Evolutionary conservation across 1,140 invertebrate species (phyloP).

Genomic region (Euura lappo): DNA sequence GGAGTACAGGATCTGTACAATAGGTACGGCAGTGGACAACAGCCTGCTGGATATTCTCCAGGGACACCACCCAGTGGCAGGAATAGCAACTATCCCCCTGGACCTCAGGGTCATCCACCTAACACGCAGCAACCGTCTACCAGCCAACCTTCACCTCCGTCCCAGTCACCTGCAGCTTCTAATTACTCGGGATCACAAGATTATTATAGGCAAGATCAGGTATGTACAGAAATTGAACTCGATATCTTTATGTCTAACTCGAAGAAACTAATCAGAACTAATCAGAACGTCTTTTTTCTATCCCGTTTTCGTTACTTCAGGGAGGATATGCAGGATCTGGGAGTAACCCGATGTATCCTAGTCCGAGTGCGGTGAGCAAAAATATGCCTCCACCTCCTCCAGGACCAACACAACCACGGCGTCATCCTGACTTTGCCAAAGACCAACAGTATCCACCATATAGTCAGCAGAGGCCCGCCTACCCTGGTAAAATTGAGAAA

Average conservation of each 20-base stretch:
- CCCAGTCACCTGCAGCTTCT: slow-evolving; percentile 47
- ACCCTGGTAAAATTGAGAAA: slow-evolving; percentile 44
- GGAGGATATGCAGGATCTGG: slow-evolving; percentile 48
- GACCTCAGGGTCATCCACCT: slow-evolving; percentile 51
- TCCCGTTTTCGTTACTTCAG: slow-evolving; percentile 24
- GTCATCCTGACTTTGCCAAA: slow-evolving; percentile 87
- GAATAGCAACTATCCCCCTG: slow-evolving; percentile 49
- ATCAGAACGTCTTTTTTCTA: no score
- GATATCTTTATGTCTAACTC: slow-evolving; percentile 1
- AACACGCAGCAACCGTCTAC: slow-evolving; percentile 47
- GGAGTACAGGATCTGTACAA: slow-evolving; percentile 56
- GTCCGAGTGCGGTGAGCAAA: slow-evolving; percentile 59
- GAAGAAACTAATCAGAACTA: not conserved
- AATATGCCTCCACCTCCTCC: slow-evolving; percentile 72
- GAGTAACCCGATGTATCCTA: slow-evolving; percentile 51
- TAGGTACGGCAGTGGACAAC: slow-evolving; percentile 52
- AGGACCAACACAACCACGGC: slow-evolving; percentile 71
- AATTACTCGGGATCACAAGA: slow-evolving; percentile 58
- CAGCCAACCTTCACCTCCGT: slow-evolving; percentile 47
- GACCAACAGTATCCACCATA: slow-evolving; percentile 73
- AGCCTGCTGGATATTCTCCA: slow-evolving; percentile 46
- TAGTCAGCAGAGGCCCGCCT: slow-evolving; percentile 65
- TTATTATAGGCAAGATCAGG: slow-evolving; percentile 58
- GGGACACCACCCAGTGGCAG: slow-evolving; percentile 45
- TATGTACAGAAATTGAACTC: slow-evolving; percentile 19